Percentiles rank a stretch among this genome's conserved stretches.
phyloP scores from a whole-genome alignment of 2,888 invertebrate species.

The Vanessa cardui region DNA sequence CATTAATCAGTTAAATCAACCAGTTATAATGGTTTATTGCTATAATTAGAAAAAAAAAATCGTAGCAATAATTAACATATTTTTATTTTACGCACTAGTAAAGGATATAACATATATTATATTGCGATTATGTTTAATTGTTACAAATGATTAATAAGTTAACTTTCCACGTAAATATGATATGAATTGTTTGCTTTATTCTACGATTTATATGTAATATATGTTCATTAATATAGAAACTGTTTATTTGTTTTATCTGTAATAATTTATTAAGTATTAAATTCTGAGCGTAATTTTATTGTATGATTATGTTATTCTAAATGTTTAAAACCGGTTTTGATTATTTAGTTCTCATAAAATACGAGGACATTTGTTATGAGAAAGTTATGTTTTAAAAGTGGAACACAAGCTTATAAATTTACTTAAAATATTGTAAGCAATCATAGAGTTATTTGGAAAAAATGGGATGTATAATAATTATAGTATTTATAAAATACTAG shows the following conservation, averaged over 20 bases:
- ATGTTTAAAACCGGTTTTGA: background rate
- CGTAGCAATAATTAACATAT: constrained; percentile 11
- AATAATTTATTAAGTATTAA: background rate
- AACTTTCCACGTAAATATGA: constrained; percentile 3
- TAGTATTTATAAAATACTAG: no score
- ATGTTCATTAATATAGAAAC: no score
- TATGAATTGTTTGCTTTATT: background rate
- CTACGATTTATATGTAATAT: background rate
- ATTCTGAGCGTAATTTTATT: background rate
- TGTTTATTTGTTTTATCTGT: no score
- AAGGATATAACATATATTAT: constrained; percentile 9
- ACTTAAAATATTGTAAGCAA: no score
- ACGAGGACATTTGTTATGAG: no score
- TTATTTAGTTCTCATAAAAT: no score
- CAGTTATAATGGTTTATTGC: background rate
- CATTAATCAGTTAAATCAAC: constrained; percentile 14
- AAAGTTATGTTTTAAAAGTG: no score
- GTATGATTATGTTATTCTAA: background rate
- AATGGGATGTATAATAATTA: no score
- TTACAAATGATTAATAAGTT: constrained; percentile 10
- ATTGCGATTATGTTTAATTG: background rate
- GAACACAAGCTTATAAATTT: no score
- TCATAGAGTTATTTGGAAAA: no score
- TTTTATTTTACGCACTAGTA: constrained; percentile 24
- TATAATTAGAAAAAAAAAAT: constrained; percentile 7